Evolutionary conservation across 2,888 invertebrate species (phyloP), one percentile per base, ranked within the genome.

Genomic region (Drosophila infuscata): DNA sequence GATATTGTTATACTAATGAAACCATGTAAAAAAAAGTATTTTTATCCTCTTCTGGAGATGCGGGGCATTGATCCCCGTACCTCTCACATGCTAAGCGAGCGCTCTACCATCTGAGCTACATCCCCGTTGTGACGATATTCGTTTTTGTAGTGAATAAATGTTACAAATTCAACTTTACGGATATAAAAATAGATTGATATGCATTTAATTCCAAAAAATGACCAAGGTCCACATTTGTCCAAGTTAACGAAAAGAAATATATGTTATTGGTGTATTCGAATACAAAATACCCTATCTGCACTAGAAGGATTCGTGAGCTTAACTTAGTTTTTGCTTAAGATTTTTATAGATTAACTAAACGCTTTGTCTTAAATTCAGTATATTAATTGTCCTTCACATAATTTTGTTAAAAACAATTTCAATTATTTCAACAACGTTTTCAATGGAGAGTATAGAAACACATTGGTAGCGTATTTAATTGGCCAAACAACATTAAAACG

Each of bases 51-150:
- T 91, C 92, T 91, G 91, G 91, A 91, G 92, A 91, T 91, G 92
- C 91, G 91, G 91, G 91, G 91, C 82, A 91, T 91, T 90, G 92
- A 91, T 91, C 92, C 91, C 92, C 91, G 92, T 91, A 92, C 92
- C 91, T 92, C 91, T 92, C 92, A 92, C 92, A 91, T 92, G 92
- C 92, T 92, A 91, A 91, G 91, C 92, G 91, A 91, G 91, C 92
- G 91, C 92, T 91, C 91, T 91, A 92, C 92, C 91, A 91, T 91
- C 92, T 92, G 91, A 91, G 91, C 91, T 92, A 92, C 91, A 92
- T 92, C 92, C 92, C 92, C 92, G 58, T 75, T 48, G 1, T 48
- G 20, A 43, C 6, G 30, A 0, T 2, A 0, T 0, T 0, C 1
- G 12, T 6, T 49, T n/a, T n/a, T 6, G 53, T 53, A 32, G 48